These are phyloP conservation scores for Drosophila punjabiensis DNA, from an alignment of 1,140 invertebrate species.

Conservation along the genomic window DNA sequence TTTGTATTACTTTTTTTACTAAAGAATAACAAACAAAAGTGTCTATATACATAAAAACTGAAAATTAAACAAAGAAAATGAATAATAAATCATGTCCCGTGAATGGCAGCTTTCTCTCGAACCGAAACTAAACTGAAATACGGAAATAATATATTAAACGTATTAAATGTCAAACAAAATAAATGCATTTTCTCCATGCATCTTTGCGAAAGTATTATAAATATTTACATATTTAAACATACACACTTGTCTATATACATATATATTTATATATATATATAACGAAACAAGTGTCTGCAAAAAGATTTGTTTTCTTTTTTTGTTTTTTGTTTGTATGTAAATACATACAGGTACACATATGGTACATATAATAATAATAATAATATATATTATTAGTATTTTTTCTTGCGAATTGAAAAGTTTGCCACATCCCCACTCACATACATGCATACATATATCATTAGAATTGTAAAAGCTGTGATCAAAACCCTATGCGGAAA, in stretches of 20 bases:
- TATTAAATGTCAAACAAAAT: constrained; percentile 42
- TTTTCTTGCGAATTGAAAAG: constrained; percentile 64
- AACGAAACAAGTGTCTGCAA: constrained; percentile 26
- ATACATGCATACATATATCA: constrained; percentile 63
- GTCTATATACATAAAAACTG: constrained; percentile 25
- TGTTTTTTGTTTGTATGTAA: constrained; percentile 12
- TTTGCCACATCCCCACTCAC: constrained; percentile 33
- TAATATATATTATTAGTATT: constrained; percentile 51
- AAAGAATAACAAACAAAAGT: constrained; percentile 50
- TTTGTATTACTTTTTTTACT: constrained; percentile 80
- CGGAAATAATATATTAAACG: constrained; percentile 40
- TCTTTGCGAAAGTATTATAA: constrained; percentile 63
- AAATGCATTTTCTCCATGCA: constrained; percentile 51
- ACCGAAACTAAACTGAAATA: constrained; percentile 23
- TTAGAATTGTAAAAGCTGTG: constrained; percentile 83
- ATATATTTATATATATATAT: constrained; percentile 20
- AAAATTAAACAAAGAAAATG: neutral
- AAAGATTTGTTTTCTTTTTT: constrained; percentile 15
- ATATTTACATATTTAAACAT: constrained; percentile 48
- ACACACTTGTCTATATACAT: constrained; percentile 27
- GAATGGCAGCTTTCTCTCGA: constrained; percentile 63
- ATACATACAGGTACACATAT: constrained; percentile 14
- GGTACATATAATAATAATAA: constrained; percentile 11
- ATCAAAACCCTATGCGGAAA: constrained; percentile 51
- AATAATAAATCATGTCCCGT: constrained; percentile 27